Conservation (phyloP, 1,140 invertebrate genomes). For the Meloidogyne exigua region DNA sequence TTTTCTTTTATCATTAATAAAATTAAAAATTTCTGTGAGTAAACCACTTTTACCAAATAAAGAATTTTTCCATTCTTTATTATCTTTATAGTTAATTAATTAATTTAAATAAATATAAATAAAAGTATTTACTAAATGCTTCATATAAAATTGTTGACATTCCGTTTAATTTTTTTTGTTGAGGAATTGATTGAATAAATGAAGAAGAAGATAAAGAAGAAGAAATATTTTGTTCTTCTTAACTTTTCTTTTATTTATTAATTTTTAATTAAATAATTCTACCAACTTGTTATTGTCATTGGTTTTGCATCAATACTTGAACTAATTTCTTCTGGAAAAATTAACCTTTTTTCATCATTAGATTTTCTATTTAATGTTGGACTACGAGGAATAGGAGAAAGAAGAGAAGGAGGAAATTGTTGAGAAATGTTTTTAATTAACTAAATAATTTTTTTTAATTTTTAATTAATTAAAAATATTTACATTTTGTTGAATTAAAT, state of each 20-base stretch:
- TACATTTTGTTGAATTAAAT: neutral
- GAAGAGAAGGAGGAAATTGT: neutral
- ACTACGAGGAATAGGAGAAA: neutral
- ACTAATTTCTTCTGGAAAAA: neutral
- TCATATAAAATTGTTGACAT: slow-evolving; percentile 11
- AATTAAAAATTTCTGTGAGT: slow-evolving; percentile 54
- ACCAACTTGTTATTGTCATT: slow-evolving; percentile 9
- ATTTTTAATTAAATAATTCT: neutral
- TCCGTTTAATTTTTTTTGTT: slow-evolving; percentile 4
- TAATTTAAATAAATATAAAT: neutral
- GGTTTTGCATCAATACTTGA: slow-evolving; percentile 23
- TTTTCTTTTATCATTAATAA: slow-evolving; percentile 57
- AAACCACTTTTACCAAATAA: slow-evolving; percentile 55
- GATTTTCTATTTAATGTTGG: neutral
- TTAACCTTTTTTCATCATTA: neutral
- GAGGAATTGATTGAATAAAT: neutral
- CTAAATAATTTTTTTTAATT: too few species aligned
- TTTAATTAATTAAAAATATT: neutral
- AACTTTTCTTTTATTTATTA: slow-evolving; percentile 2
- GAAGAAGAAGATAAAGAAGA: neutral
- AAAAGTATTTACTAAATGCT: neutral
- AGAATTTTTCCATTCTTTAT: slow-evolving; percentile 46
- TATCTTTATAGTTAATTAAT: neutral
- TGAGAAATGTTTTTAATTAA: neutral
- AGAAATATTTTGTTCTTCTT: neutral